Conservation (phyloP, 2,113 vertebrate genomes). For the Ceyx cyanopectus region DNA sequence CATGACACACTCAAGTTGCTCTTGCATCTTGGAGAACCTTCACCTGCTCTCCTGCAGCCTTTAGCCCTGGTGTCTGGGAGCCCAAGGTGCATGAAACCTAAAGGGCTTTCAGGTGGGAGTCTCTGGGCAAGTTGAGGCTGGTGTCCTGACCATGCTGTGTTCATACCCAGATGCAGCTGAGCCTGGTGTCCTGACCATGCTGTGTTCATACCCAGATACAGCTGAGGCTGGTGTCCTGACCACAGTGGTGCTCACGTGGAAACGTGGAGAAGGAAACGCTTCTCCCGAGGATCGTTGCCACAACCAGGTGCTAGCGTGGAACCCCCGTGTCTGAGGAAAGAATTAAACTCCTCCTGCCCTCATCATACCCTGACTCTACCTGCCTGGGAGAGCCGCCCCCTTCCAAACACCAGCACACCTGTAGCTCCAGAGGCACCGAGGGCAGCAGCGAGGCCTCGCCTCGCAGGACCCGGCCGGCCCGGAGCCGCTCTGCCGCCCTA, state of each 20-base stretch:
- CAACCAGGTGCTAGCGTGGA: background rate
- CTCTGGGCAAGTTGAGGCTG: background rate
- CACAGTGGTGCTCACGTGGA: background rate
- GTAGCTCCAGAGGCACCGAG: background rate
- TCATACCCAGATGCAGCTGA: too few species aligned
- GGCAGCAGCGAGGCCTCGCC: background rate
- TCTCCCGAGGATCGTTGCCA: background rate
- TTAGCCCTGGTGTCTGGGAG: accelerated
- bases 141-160: background rate
- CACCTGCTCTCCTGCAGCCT: accelerated
- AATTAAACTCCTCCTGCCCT: background rate
- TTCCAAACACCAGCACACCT: background rate
- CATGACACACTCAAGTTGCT: background rate
- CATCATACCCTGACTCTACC: background rate
- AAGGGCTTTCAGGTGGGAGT: background rate
- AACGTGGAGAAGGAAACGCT: accelerated
- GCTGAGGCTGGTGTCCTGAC: background rate
- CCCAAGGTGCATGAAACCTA: accelerated
- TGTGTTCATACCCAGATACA: background rate
- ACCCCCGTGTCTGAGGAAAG: background rate
- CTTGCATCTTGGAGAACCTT: background rate
- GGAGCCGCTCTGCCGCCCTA: background rate
- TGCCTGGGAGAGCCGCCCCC: background rate
- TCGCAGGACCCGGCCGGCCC: too few species aligned
- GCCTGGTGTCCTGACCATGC: background rate